Evolutionary conservation across 2,797 vertebrate species (phyloP).

Genomic region (Sardinella longiceps): DNA sequence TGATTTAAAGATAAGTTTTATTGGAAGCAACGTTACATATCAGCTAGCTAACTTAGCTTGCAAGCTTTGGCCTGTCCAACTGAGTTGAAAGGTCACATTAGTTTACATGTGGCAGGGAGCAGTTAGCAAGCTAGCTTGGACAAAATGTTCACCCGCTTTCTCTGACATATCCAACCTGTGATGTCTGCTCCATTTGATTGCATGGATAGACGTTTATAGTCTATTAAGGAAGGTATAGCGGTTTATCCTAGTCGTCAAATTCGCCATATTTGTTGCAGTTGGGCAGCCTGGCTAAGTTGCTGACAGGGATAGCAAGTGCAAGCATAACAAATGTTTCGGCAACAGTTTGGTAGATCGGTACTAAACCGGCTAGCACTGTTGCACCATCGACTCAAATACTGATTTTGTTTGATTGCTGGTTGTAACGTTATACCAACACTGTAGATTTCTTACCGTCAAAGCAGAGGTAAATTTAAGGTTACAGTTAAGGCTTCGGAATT

Average conservation of each 20-base stretch:
- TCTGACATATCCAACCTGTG: not conserved
- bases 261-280: conserved; percentile 1
- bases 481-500: not conserved
- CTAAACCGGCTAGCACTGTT: not conserved
- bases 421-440: not conserved
- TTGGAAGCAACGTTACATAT: not conserved
- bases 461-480: not conserved
- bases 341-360: not conserved
- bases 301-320: conserved; percentile 4
- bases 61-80: conserved; percentile 35
- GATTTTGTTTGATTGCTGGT: not conserved
- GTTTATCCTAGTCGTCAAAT: not conserved
- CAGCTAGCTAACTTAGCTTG: not conserved
- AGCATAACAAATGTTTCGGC: conserved; percentile 22
- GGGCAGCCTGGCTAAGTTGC: not conserved
- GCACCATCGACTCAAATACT: not conserved
- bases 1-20: not conserved
- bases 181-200: not conserved
- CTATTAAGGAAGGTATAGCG: not conserved
- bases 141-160: not conserved
- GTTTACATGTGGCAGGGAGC: conserved; percentile 35
- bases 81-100: conserved; percentile 54
- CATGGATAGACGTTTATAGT: not conserved
- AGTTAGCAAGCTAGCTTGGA: not conserved
- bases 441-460: not conserved